Conservation (phyloP, 2,797 vertebrate genomes). For the Sarcoramphus papa region DNA sequence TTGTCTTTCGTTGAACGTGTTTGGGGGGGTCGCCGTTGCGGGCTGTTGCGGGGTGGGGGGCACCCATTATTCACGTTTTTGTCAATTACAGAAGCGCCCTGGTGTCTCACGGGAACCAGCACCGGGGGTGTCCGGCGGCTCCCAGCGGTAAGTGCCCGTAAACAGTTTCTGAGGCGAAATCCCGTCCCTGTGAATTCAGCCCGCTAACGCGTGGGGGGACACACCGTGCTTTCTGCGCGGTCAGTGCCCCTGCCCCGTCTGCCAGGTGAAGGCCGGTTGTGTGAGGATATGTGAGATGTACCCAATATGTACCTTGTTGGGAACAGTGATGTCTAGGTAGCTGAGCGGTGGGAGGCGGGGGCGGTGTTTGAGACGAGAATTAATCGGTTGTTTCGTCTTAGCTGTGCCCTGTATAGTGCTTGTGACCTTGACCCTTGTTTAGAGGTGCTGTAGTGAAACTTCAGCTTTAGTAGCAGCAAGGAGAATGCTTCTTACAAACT, state of each 20-base stretch:
- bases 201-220: not conserved
- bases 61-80: rapidly evolving
- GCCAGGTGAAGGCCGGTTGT: rapidly evolving
- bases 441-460: not conserved
- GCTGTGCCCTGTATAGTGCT: rapidly evolving
- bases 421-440: not conserved
- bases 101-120: not conserved
- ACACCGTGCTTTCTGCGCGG: not conserved
- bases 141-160: not conserved
- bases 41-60: no score
- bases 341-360: rapidly evolving
- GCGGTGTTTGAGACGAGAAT: rapidly evolving
- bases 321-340: rapidly evolving
- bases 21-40: no score
- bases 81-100: not conserved
- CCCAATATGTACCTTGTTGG: rapidly evolving
- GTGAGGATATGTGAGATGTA: rapidly evolving
- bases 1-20: rapidly evolving
- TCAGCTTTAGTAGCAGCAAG: rapidly evolving
- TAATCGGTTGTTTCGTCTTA: rapidly evolving
- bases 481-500: rapidly evolving
- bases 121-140: not conserved
- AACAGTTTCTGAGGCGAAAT: rapidly evolving
- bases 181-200: rapidly evolving
- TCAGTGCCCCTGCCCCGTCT: no score